A percentile compares a stretch with the other conserved stretches of the same genome.
These are phyloP conservation scores for Nemopilema nomurai DNA, from an alignment of 30 jellyfish, hydroid and myxozoan genomes.

Conservation along the genomic window DNA sequence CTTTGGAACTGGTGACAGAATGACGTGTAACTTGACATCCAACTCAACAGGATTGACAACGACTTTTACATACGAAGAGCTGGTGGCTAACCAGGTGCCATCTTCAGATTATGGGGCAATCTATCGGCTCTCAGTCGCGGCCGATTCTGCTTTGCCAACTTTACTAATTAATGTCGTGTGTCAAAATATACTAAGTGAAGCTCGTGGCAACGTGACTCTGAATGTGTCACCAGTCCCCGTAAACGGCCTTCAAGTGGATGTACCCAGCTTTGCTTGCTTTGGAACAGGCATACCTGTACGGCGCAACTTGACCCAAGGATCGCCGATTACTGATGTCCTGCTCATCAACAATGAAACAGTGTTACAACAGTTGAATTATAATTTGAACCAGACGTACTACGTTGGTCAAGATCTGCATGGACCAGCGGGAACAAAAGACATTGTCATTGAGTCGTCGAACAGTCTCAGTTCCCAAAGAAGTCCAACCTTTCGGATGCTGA, in stretches of 20 bases:
- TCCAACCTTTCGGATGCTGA: neutral
- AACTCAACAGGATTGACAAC: slow-evolving; percentile 25
- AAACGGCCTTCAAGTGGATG: neutral
- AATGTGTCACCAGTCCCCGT: slow-evolving; percentile 16
- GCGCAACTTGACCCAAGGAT: slow-evolving; percentile 26
- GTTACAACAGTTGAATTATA: neutral
- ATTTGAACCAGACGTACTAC: neutral
- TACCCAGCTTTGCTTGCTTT: slow-evolving; percentile 8
- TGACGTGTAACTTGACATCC: slow-evolving; percentile 39
- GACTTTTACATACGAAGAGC: slow-evolving; percentile 8
- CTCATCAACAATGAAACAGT: neutral
- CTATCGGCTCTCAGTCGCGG: neutral
- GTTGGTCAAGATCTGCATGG: slow-evolving; percentile 13
- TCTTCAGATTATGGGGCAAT: slow-evolving; percentile 3
- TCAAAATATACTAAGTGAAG: slow-evolving; percentile 19
- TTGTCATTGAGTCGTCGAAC: slow-evolving; percentile 14
- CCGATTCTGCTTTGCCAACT: slow-evolving; percentile 6
- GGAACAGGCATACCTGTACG: slow-evolving; percentile 5
- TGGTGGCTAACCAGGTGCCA: slow-evolving; percentile 1
- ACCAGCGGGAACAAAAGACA: slow-evolving; percentile 16
- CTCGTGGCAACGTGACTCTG: slow-evolving; percentile 28
- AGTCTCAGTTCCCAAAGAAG: neutral
- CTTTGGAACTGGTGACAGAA: slow-evolving; percentile 39
- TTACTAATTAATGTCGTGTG: slow-evolving; percentile 20
- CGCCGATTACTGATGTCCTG: slow-evolving; percentile 25